Evolutionary conservation across 2,888 invertebrate species (phyloP).

Genomic region (Sialis lutaria): DNA sequence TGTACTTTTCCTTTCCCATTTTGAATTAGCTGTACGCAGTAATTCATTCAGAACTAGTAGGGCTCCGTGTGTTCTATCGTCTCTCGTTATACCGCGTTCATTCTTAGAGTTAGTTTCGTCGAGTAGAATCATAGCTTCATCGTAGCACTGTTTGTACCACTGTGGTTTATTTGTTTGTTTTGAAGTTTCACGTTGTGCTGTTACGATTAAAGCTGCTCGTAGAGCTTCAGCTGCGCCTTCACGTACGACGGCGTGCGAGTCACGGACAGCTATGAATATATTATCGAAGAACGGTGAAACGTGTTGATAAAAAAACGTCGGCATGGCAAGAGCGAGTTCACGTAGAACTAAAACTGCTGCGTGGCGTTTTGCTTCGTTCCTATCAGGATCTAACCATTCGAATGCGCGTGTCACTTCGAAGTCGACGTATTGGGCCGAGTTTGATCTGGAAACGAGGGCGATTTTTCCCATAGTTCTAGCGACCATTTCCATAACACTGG

Average conservation of each 20-base stretch:
- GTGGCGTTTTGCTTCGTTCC: conserved; percentile 77
- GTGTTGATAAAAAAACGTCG: conserved; percentile 93
- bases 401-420: conserved; percentile 92
- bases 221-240: conserved; percentile 89
- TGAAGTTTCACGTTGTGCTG: conserved; percentile 88
- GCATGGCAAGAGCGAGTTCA: conserved; percentile 88
- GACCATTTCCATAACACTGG: conserved; percentile 87
- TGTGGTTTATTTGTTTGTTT: conserved; percentile 65
- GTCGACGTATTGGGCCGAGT: conserved; percentile 93
- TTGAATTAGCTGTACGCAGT: conserved; percentile 73
- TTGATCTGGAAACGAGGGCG: conserved; percentile 80
- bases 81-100: conserved; percentile 65
- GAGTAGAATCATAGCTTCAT: conserved; percentile 69
- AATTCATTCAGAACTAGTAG: conserved; percentile 87
- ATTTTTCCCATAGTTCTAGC: conserved; percentile 89
- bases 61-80: conserved; percentile 86
- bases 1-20: conserved; percentile 69
- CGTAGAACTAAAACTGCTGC: conserved; percentile 83
- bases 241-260: conserved; percentile 78
- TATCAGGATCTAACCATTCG: conserved; percentile 84
- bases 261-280: conserved; percentile 79
- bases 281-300: conserved; percentile 86
- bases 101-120: conserved; percentile 31
- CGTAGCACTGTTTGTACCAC: conserved; percentile 87
- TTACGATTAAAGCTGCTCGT: conserved; percentile 86